Conservation (phyloP, 2,888 invertebrate species). For the Furcula furcula region DNA sequence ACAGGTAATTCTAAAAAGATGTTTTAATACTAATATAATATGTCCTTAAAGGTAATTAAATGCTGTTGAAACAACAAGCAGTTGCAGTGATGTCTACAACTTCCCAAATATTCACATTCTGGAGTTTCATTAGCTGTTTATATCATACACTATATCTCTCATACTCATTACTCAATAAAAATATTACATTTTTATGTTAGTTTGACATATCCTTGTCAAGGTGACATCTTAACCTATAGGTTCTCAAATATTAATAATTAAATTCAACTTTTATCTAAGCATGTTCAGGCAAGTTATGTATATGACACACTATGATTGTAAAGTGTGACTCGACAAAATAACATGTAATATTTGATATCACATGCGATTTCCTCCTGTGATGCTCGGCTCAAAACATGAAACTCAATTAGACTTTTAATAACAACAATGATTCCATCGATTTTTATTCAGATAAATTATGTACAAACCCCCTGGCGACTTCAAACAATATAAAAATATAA, state of each 20-base stretch:
- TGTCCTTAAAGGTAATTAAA: no score
- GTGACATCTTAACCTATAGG: slow-evolving; percentile 33
- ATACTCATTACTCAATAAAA: no score
- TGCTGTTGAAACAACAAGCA: no score
- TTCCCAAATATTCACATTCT: no score
- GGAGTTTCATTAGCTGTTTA: no score
- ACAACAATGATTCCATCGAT: slow-evolving; percentile 52
- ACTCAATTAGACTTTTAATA: slow-evolving; percentile 42
- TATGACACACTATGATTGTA: slow-evolving; percentile 8
- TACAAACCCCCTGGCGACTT: slow-evolving; percentile 54
- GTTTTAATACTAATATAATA: no score
- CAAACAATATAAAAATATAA: slow-evolving; percentile 63
- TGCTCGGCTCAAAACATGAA: slow-evolving; percentile 39
- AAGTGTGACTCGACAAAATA: slow-evolving; percentile 15
- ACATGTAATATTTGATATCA: slow-evolving; percentile 8
- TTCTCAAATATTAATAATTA: slow-evolving; percentile 20
- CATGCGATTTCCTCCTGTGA: slow-evolving; percentile 29
- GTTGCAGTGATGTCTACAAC: no score
- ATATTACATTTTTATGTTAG: no score
- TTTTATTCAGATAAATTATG: slow-evolving; percentile 59
- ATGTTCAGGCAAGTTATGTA: slow-evolving; percentile 13
- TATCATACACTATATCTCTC: no score
- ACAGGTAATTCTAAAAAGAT: no score
- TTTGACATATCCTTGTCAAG: not conserved
- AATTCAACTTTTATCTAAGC: slow-evolving; percentile 8